phyloP scores from a whole-genome alignment of 1,140 invertebrate species.

The Ips nitidus region DNA sequence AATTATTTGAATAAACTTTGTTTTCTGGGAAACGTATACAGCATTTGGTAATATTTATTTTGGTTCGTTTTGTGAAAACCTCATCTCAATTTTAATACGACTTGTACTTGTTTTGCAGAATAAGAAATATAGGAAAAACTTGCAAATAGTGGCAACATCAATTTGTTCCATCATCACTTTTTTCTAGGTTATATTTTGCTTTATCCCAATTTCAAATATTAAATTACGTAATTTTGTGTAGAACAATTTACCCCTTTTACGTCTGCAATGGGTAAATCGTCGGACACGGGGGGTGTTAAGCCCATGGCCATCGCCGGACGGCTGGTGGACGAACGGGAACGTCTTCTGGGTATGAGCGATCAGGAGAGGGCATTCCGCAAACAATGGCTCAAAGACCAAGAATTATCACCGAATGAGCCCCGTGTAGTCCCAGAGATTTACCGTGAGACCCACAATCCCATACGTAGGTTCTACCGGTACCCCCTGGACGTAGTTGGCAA shows the following conservation, averaged over 20 bases:
- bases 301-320: constrained; percentile 76
- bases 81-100: too few species aligned
- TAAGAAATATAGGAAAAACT: too few species aligned
- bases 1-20: too few species aligned
- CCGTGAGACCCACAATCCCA: constrained; percentile 70
- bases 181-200: too few species aligned
- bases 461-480: constrained; percentile 71
- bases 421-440: constrained; percentile 65
- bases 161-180: too few species aligned
- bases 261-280: constrained; percentile 37
- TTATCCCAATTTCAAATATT: too few species aligned
- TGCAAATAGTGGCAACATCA: too few species aligned
- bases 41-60: too few species aligned
- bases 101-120: too few species aligned
- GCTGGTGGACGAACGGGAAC: constrained; percentile 70
- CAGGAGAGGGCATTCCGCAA: constrained; percentile 81
- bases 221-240: too few species aligned
- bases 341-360: constrained; percentile 77
- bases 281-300: constrained; percentile 62
- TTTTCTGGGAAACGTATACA: too few species aligned
- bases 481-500: constrained; percentile 67
- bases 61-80: too few species aligned
- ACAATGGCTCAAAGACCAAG: constrained; percentile 82
- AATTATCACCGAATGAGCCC: constrained; percentile 72
- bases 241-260: not conserved